Conservation (phyloP, 92 coral and sea anemone species). For the Epizoanthus ramosus region DNA sequence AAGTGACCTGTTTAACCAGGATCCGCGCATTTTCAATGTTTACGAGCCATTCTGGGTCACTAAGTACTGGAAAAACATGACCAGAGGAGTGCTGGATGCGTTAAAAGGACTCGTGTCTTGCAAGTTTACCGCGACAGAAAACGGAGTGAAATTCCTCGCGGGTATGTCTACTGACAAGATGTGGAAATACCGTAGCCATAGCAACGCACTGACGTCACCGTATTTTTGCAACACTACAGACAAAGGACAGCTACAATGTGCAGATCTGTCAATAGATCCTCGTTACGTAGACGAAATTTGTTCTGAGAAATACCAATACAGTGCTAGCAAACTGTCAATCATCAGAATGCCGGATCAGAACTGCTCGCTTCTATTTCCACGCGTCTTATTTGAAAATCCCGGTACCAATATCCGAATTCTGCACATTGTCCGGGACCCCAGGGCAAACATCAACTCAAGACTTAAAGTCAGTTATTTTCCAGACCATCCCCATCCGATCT, state of each 20-base stretch:
- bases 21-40: slow-evolving; percentile 63
- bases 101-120: slow-evolving; percentile 50
- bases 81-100: slow-evolving; percentile 18
- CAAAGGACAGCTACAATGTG: background rate
- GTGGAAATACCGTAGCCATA: slow-evolving; percentile 27
- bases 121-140: slow-evolving; percentile 49
- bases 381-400: slow-evolving; percentile 42
- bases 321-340: slow-evolving; percentile 52
- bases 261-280: slow-evolving; percentile 14
- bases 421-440: slow-evolving; percentile 65
- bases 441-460: slow-evolving; percentile 62
- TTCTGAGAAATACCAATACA: slow-evolving; percentile 36
- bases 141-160: slow-evolving; percentile 47
- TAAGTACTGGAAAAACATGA: slow-evolving; percentile 5
- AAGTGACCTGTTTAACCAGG: slow-evolving; percentile 63
- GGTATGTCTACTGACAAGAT: slow-evolving; percentile 10
- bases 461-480: slow-evolving; percentile 37
- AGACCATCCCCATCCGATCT: slow-evolving; percentile 13
- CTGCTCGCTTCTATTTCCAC: slow-evolving; percentile 51
- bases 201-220: slow-evolving; percentile 45
- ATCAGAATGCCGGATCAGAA: slow-evolving; percentile 55
- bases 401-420: slow-evolving; percentile 48
- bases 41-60: slow-evolving; percentile 79
- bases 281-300: slow-evolving; percentile 40
- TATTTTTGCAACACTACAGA: slow-evolving; percentile 49